Percentiles rank a stretch among this genome's conserved stretches.
phyloP scores from a whole-genome alignment of 2,888 invertebrate species.

The Dynastes tityus region DNA sequence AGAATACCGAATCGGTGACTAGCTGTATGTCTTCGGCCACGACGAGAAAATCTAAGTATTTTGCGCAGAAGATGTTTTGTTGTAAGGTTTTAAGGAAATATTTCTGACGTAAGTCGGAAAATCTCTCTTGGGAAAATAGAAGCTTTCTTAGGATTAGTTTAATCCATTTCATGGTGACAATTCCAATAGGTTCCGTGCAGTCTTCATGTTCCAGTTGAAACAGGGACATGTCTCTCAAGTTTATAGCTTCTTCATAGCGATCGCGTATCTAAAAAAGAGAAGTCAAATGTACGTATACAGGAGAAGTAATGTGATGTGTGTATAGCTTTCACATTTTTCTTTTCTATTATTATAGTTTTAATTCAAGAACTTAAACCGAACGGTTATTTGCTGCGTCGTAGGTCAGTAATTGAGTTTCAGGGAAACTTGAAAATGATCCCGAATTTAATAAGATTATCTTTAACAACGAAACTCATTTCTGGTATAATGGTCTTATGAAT shows the following conservation, averaged over 20 bases:
- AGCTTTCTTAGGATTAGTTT: conserved; percentile 48
- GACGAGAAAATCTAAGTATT: conserved; percentile 53
- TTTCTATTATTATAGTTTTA: too few species aligned
- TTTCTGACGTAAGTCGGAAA: conserved; percentile 20
- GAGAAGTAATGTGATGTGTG: too few species aligned
- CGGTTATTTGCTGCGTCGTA: too few species aligned
- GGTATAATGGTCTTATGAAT: too few species aligned
- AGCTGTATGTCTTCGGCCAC: conserved; percentile 54
- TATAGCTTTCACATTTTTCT: too few species aligned
- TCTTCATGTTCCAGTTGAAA: conserved; percentile 9
- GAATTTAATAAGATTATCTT: too few species aligned
- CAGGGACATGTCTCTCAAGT: conserved; percentile 29
- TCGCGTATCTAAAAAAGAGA: conserved; percentile 1
- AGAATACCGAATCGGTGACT: conserved; percentile 56
- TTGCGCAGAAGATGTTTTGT: conserved; percentile 51
- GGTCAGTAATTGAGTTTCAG: too few species aligned
- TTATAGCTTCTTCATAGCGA: conserved; percentile 21
- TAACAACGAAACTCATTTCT: too few species aligned
- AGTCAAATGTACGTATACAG: too few species aligned
- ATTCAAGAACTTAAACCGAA: too few species aligned
- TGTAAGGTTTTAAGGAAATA: conserved; percentile 42
- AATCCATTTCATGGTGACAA: conserved; percentile 53
- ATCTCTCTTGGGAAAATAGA: conserved; percentile 5
- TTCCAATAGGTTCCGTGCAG: conserved; percentile 37
- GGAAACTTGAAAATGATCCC: too few species aligned